Conservation (phyloP, 2,888 invertebrate genomes). For the Drosophila algonquin region DNA sequence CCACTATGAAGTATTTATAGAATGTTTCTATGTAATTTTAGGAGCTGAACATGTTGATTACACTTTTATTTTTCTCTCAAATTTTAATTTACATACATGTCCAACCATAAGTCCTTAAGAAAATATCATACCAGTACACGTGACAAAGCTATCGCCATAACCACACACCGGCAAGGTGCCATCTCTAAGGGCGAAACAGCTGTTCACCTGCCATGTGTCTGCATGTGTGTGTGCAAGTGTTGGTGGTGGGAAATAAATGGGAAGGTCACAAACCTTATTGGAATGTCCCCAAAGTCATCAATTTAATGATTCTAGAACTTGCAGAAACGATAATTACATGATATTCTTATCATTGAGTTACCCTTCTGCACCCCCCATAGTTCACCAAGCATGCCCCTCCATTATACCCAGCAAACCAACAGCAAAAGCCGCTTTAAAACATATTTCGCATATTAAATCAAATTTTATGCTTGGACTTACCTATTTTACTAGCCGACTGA, state of each 20-base stretch:
- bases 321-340: too few species aligned
- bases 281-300: conserved; percentile 48
- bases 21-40: too few species aligned
- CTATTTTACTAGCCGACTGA: conserved; percentile 81
- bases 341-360: too few species aligned
- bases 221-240: conserved; percentile 36
- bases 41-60: too few species aligned
- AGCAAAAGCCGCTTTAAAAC: too few species aligned
- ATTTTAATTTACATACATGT: too few species aligned
- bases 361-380: too few species aligned
- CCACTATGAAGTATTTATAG: too few species aligned
- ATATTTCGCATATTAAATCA: too few species aligned
- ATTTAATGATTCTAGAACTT: conserved; percentile 4
- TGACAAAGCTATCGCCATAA: conserved; percentile 43
- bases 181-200: conserved; percentile 58
- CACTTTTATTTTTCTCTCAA: too few species aligned
- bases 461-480: conserved; percentile 60
- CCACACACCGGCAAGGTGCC: conserved; percentile 27
- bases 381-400: too few species aligned
- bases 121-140: not conserved
- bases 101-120: not conserved
- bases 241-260: conserved; percentile 3
- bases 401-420: too few species aligned
- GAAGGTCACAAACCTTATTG: conserved; percentile 72
- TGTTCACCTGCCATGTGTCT: conserved; percentile 37